These are phyloP conservation scores for Onchidella celtica DNA, from an alignment of 2,888 invertebrate species.

Conservation along the genomic window DNA sequence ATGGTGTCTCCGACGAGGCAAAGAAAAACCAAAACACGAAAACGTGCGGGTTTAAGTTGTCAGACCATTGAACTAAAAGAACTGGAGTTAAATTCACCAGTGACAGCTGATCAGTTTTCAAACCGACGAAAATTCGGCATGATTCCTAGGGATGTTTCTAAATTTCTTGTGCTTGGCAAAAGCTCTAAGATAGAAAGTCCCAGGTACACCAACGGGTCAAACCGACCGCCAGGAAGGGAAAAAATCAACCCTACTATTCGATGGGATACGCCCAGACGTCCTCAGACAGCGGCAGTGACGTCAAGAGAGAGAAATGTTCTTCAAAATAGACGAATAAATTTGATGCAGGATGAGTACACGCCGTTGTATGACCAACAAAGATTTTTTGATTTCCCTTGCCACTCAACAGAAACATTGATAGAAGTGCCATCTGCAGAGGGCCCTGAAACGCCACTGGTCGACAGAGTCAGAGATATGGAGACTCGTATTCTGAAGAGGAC, in stretches of 20 bases:
- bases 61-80: conserved; percentile 19
- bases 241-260: not conserved
- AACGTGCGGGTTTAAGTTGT: not conserved
- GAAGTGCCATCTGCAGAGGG: not conserved
- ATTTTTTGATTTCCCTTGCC: not conserved
- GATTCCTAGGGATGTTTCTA: not conserved
- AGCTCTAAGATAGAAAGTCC: not conserved
- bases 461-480: not conserved
- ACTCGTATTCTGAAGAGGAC: not conserved
- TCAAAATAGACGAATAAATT: not conserved
- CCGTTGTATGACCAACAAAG: not conserved
- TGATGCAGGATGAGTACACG: not conserved
- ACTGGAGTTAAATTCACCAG: not conserved
- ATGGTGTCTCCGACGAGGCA: not conserved
- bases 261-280: not conserved
- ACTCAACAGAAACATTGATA: not conserved
- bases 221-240: not conserved
- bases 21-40: not conserved
- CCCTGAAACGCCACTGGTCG: no score
- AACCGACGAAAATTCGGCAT: not conserved
- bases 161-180: conserved; percentile 34
- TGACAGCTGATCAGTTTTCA: conserved; percentile 5
- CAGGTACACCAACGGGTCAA: not conserved
- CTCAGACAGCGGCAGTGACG: not conserved
- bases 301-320: not conserved